Conservation (phyloP, 2,888 invertebrate species). For the Gymnoscelis rufifasciata region DNA sequence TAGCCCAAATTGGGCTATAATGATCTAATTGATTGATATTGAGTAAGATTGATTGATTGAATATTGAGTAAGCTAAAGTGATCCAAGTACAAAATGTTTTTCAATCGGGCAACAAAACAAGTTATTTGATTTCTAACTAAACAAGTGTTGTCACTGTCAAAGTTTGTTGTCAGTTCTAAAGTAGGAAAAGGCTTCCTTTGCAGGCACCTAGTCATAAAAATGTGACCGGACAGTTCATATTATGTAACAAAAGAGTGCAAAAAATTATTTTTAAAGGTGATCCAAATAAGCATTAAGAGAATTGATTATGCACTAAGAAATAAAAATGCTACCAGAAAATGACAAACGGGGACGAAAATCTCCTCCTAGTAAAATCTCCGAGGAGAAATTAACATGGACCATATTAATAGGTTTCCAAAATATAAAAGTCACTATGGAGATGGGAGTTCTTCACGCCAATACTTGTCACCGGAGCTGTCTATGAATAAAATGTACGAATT, state of each 20-base stretch:
- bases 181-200: too few relatives aligned
- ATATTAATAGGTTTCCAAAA: constrained; percentile 24
- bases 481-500: constrained; percentile 21
- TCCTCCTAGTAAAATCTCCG: constrained; percentile 20
- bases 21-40: too few relatives aligned
- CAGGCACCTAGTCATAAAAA: too few relatives aligned
- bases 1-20: too few relatives aligned
- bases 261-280: too few relatives aligned
- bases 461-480: constrained; percentile 16
- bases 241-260: too few relatives aligned
- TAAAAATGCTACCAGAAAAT: constrained; percentile 22
- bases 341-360: constrained; percentile 19
- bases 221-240: too few relatives aligned
- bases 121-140: too few relatives aligned
- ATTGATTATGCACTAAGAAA: too few relatives aligned
- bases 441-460: constrained; percentile 14
- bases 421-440: constrained; percentile 20
- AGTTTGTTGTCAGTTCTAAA: background rate
- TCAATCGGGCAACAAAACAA: background rate
- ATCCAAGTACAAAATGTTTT: constrained; percentile 3
- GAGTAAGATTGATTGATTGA: too few relatives aligned
- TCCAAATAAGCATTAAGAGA: too few relatives aligned
- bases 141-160: constrained; percentile 1
- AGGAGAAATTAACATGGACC: constrained; percentile 22
- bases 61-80: background rate